Conservation (phyloP, 2,113 vertebrate genomes). For the Mastomys natalensis region DNA sequence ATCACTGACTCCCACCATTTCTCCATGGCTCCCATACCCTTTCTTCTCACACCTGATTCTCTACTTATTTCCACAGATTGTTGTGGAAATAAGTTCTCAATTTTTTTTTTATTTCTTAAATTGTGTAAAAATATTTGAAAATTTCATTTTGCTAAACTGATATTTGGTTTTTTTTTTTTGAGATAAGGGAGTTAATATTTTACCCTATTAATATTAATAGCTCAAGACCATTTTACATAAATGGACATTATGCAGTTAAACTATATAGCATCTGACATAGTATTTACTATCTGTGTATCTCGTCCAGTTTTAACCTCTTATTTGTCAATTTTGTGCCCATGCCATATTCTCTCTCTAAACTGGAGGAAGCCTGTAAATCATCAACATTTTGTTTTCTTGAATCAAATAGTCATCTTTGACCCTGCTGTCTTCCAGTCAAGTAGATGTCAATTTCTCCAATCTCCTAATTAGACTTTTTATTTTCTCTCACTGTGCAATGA, state of each 20-base stretch:
- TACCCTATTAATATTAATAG: not conserved
- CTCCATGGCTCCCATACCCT: not conserved
- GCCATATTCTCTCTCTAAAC: not conserved
- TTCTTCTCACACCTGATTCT: not conserved
- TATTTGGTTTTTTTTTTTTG: not conserved
- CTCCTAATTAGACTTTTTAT: not conserved
- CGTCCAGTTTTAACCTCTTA: not conserved
- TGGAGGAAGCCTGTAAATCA: not conserved
- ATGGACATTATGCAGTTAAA: not conserved
- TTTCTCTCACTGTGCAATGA: not conserved
- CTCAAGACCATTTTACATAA: not conserved
- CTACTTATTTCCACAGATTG: not conserved
- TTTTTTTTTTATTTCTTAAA: no score
- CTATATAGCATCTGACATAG: not conserved
- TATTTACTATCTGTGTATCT: not conserved
- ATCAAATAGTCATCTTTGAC: not conserved
- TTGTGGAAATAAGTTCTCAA: no score
- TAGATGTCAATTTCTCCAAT: not conserved
- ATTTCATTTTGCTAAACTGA: not conserved
- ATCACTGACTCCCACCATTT: not conserved
- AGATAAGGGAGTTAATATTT: not conserved
- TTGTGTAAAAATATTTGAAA: not conserved
- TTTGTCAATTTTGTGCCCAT: not conserved
- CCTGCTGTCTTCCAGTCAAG: not conserved
- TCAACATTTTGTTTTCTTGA: not conserved